Evolutionary conservation across 2,888 invertebrate species (phyloP), one percentile per base, ranked within the genome.

Genomic region (Baccha elongata): DNA sequence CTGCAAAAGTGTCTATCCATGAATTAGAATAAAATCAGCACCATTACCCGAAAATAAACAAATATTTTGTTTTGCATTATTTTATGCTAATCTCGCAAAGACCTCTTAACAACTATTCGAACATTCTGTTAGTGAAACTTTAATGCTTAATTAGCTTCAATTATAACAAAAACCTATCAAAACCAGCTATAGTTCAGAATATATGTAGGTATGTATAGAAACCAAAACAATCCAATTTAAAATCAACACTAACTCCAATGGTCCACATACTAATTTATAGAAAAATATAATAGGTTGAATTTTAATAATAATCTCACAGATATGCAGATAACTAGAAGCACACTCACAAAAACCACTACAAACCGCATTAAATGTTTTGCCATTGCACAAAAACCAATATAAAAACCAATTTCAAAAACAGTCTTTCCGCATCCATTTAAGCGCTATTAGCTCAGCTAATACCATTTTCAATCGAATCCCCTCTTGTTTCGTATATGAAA

Each of bases 361-460:
- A 42, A 29, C 42, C 29, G 8, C 44, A 29, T n/a, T 19, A 58
- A 58, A 26, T 40, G 40, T 40, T 58, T 13, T 4, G 13, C 8
- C 19, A 13, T 40, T 35, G 7, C 3, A 55, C 13, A 55, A 32
- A n/a, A 11, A 26, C n/a, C 2, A 21, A 1, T 2, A 37, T 13
- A 11, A 42, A 42, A 26, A 4, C n/a, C 11, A 2, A 23, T 58
- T 42, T 58, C 26, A 40, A 58, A 58, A 58, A 26, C 40, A 40
- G 23, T 40, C 26, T 58, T 44, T 62, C 29, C 37, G 7, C 23
- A 40, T 40, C 23, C 50, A 60, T 58, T 74, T 67, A 42, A 40
- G 29, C 19, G 37, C 65, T 50, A 65, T 73, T 73, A 60, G 26
- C 55, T 17, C 37, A 55, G 60, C 32, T 35, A 44, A 44, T 46